Base-by-base conservation (phyloP, 2,113 vertebrate species). In the Spermophilus dauricus region DNA sequence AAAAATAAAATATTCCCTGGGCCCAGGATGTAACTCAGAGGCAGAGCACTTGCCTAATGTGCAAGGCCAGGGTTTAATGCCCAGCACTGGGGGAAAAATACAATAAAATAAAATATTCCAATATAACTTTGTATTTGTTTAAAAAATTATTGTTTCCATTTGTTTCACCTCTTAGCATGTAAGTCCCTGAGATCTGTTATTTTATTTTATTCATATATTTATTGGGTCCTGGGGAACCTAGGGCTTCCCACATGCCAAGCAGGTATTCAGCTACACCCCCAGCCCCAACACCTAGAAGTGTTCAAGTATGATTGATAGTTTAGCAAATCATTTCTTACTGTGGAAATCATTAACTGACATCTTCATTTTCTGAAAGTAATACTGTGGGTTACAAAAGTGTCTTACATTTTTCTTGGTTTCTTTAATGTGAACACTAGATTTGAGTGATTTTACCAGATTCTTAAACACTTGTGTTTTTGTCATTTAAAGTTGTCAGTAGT, bases 291-390 rank as follows among this genome's bases (percentile, higher is more conserved):
- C 24, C 61, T 63, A 63, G 61, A 28, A 11, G 1, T 30, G 2
- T 58, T 73, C 32, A 58, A 17, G 61, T 83, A n/a, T 42, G 17
- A 85, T 32, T 10, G 16, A 56, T 77, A 69, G 45, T 73, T 63
- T 81, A 58, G 65, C 30, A 84, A 95, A 84, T 9, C 48, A 2
- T 91, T 85, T 81, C 37, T 75, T 85, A 30, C 42, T n/a, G 24
- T 88, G 45, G 48, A 88, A 94, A 67, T 90, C 69, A 76, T 65
- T 95, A 76, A 61, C 14, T 53, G 20, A 63, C 34, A 39, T 72
- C 30, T 84, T 80, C 87, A 65, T 73, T 91, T 88, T 93, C 67
- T 69, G 63, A 91, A 88, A 80, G 16, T 42, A 91, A 24, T 61
- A 77, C 32, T 75, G 37, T 51, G n/a, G 37, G 39, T 87, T 88